phyloP scores from a whole-genome alignment of 2,113 vertebrate genomes.

The Glareola pratincola region DNA sequence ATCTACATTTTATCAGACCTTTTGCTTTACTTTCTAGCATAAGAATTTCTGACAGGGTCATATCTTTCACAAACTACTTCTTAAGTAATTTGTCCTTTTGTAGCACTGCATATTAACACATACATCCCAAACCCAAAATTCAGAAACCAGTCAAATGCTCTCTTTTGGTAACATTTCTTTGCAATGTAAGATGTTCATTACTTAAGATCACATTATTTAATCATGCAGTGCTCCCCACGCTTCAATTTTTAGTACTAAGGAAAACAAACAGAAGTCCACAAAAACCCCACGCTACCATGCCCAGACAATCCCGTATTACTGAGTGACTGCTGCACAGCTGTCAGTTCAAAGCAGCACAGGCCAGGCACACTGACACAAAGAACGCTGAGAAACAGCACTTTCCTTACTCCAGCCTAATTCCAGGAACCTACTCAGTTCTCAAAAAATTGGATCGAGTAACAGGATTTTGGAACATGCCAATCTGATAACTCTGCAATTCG shows the following conservation, averaged over 20 bases:
- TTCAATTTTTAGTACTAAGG: not conserved
- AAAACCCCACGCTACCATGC: not conserved
- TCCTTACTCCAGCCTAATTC: not conserved
- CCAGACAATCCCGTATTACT: not conserved
- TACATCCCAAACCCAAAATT: not conserved
- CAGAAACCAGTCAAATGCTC: not conserved
- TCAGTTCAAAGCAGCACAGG: not conserved
- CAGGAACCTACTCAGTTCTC: not conserved
- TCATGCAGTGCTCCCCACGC: not conserved
- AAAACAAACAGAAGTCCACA: not conserved
- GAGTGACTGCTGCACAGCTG: not conserved
- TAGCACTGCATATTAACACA: accelerated
- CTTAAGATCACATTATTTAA: not conserved
- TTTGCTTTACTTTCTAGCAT: constrained; percentile 31
- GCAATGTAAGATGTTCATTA: not conserved
- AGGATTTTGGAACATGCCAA: not conserved
- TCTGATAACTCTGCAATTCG: not conserved
- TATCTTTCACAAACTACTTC: not conserved
- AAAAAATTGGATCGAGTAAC: not conserved
- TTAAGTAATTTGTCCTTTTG: not conserved
- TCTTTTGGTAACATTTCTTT: not conserved
- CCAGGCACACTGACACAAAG: not conserved
- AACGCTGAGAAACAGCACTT: not conserved
- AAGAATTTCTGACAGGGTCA: not conserved
- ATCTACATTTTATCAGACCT: constrained; percentile 55